Percentiles rank a stretch among this genome's conserved stretches.
phyloP scores from a whole-genome alignment of 2,797 vertebrate species.

The Mareca penelope region DNA sequence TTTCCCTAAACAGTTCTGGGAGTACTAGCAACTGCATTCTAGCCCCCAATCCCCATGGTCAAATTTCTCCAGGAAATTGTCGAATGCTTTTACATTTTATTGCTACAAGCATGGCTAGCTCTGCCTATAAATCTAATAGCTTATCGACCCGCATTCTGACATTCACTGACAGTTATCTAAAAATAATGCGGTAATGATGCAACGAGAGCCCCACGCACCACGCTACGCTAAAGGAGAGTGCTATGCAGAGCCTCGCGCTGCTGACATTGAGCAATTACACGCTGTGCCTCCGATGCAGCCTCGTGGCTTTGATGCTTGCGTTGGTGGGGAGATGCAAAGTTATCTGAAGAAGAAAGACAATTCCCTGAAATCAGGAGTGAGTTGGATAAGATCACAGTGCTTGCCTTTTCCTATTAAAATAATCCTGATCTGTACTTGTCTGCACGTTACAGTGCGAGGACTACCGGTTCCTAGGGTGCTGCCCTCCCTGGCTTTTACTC shows the following conservation, averaged over 20 bases:
- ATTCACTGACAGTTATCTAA: conserved; percentile 10
- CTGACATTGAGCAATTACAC: neutral
- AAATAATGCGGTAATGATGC: conserved; percentile 46
- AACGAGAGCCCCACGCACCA: neutral
- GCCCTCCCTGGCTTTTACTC: neutral
- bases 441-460: neutral
- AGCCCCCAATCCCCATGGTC: neutral
- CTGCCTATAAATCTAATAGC: conserved; percentile 53
- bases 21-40: neutral
- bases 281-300: neutral
- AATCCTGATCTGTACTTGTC: fast-evolving
- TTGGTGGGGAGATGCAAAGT: neutral
- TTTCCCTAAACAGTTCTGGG: conserved; percentile 23
- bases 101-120: conserved; percentile 6
- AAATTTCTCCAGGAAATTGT: conserved; percentile 11
- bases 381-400: neutral
- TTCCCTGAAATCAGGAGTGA: neutral
- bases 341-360: neutral
- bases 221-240: neutral
- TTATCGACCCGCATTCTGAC: conserved; percentile 35
- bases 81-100: conserved; percentile 9
- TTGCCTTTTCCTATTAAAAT: neutral
- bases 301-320: neutral
- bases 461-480: neutral
- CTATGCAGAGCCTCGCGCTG: neutral